phyloP scores from a whole-genome alignment of 2,797 vertebrate genomes.

The Enteromius thamalakanensis region DNA sequence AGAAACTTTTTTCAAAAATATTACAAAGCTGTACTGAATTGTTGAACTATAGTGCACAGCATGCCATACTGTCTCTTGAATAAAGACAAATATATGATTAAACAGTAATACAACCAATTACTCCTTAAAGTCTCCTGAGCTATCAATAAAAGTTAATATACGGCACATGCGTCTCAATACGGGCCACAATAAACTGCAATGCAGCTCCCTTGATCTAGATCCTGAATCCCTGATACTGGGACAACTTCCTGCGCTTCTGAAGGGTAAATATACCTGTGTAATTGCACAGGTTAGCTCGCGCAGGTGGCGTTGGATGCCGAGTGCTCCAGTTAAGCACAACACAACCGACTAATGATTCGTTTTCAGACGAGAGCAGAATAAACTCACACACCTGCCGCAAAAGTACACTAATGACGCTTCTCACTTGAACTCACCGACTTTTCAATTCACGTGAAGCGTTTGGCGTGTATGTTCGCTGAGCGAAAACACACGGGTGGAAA shows the following conservation, averaged over 20 bases:
- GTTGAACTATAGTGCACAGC: not conserved
- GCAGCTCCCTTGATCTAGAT: slow-evolving; percentile 32
- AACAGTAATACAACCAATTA: not conserved
- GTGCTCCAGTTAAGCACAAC: not conserved
- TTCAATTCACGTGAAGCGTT: not conserved
- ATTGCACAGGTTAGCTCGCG: not conserved
- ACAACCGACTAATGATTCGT: not conserved
- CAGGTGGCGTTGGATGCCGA: not conserved
- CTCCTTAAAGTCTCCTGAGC: not conserved
- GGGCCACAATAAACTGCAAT: slow-evolving; percentile 35
- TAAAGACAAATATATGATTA: not conserved
- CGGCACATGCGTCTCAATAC: not conserved
- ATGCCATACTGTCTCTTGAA: not conserved
- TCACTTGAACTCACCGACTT: not conserved
- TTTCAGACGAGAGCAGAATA: not conserved
- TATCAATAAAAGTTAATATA: not conserved
- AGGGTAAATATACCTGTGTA: slow-evolving; percentile 10
- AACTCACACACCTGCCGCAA: not conserved
- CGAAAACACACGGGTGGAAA: not conserved
- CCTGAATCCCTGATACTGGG: not conserved
- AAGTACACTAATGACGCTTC: not conserved
- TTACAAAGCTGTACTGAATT: not conserved
- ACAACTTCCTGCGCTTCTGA: not conserved
- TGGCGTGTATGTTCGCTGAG: not conserved
- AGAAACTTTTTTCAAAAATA: not conserved